phyloP scores from a whole-genome alignment of 2,888 invertebrate species.

The Aporophyla lueneburgensis region DNA sequence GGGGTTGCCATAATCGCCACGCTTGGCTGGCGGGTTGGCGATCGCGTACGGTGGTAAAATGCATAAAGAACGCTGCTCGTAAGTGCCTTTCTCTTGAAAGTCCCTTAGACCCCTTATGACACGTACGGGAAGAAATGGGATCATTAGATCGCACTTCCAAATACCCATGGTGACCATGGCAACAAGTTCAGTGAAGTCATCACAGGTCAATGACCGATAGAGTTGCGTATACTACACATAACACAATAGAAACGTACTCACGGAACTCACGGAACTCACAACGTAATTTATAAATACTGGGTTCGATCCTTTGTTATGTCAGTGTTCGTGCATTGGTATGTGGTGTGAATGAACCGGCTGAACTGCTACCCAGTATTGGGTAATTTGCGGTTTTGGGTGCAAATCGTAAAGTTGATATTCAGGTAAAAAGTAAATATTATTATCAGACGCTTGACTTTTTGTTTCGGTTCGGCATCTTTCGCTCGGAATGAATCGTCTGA shows the following conservation, averaged over 20 bases:
- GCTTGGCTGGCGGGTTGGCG: too few species aligned
- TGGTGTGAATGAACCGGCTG: constrained; percentile 41
- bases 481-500: not conserved
- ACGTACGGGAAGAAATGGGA: too few species aligned
- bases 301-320: constrained; percentile 50
- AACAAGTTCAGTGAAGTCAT: constrained; percentile 51
- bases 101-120: too few species aligned
- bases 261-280: constrained; percentile 49
- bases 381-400: not conserved
- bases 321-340: constrained; percentile 26
- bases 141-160: not conserved
- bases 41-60: too few species aligned
- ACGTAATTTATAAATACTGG: constrained; percentile 52
- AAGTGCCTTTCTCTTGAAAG: too few species aligned
- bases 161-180: constrained; percentile 33
- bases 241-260: constrained; percentile 52
- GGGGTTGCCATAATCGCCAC: too few species aligned
- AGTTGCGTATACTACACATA: constrained; percentile 35
- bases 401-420: not conserved
- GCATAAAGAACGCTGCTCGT: too few species aligned
- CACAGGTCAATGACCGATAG: constrained; percentile 53
- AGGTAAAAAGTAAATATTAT: not conserved
- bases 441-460: not conserved
- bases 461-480: too few species aligned
- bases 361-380: constrained; percentile 9